A percentile compares a stretch with the other conserved stretches of the same genome.
Conservation (phyloP, 2,888 invertebrate species). For the Cerceris rybyensis region DNA sequence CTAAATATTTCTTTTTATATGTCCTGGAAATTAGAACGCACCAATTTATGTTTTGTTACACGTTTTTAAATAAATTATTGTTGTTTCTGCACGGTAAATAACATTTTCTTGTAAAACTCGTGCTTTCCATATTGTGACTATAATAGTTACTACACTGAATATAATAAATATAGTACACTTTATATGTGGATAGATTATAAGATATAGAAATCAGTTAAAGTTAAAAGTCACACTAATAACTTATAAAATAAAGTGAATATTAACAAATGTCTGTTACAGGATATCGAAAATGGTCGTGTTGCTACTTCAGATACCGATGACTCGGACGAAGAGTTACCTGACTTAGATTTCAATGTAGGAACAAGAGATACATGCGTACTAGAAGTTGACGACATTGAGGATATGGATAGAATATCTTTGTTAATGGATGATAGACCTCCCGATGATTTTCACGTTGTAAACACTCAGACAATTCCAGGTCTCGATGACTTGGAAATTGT, state of each 20-base stretch:
- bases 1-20: no score
- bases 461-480: conserved; percentile 90
- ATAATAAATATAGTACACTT: no score
- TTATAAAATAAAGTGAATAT: neutral
- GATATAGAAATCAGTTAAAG: no score
- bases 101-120: no score
- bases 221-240: no score
- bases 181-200: no score
- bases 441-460: conserved; percentile 90
- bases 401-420: conserved; percentile 89
- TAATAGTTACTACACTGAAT: no score
- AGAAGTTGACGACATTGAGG: conserved; percentile 93
- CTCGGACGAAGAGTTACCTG: conserved; percentile 86
- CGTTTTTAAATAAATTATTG: no score
- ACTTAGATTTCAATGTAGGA: conserved; percentile 87
- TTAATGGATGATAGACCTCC: conserved; percentile 90
- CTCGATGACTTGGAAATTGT: conserved; percentile 87
- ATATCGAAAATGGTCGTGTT: conserved; percentile 77
- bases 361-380: conserved; percentile 92
- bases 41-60: no score
- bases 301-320: conserved; percentile 86
- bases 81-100: no score
- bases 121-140: no score
- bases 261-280: conserved; percentile 62
- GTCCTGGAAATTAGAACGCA: no score